Conservation (phyloP, 2,797 vertebrate species). For the Pteronotus mesoamericanus region DNA sequence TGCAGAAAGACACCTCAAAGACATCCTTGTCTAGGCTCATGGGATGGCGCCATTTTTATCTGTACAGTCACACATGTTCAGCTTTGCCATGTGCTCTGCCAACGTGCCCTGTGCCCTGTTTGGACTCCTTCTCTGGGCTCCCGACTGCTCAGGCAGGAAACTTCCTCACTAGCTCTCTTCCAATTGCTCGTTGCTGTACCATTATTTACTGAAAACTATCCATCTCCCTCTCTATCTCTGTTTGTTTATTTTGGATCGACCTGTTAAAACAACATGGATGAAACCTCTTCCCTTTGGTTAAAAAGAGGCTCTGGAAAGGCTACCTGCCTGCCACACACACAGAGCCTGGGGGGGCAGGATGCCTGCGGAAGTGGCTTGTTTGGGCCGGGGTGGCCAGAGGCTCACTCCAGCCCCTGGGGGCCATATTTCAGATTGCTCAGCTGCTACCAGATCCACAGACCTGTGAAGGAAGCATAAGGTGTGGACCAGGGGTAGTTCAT, state of each 20-base stretch:
- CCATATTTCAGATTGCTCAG: slow-evolving; percentile 25
- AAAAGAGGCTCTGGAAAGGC: slow-evolving; percentile 13
- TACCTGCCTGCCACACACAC: slow-evolving; percentile 54
- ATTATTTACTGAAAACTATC: slow-evolving; percentile 71
- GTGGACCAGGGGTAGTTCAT: slow-evolving; percentile 40
- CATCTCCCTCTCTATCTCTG: slow-evolving; percentile 48
- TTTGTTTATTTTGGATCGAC: slow-evolving; percentile 73
- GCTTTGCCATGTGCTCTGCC: neutral
- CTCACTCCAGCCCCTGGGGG: slow-evolving; percentile 59
- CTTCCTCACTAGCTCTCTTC: neutral
- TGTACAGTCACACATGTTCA: neutral
- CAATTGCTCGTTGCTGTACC: neutral
- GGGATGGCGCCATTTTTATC: neutral
- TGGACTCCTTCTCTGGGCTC: neutral
- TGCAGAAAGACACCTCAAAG: neutral
- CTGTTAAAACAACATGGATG: slow-evolving; percentile 68
- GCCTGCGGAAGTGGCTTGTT: slow-evolving; percentile 65
- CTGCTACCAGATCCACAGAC: slow-evolving; percentile 60
- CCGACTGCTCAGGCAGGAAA: neutral
- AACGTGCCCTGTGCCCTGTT: neutral
- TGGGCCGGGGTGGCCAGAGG: slow-evolving; percentile 63
- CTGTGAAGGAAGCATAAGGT: slow-evolving; percentile 45
- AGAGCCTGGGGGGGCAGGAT: slow-evolving; percentile 4
- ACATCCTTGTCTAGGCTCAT: neutral
- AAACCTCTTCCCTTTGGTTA: slow-evolving; percentile 28